These are phyloP conservation scores for Oostethus manadensis DNA, from an alignment of 2,113 vertebrate genomes.

Conservation along the genomic window DNA sequence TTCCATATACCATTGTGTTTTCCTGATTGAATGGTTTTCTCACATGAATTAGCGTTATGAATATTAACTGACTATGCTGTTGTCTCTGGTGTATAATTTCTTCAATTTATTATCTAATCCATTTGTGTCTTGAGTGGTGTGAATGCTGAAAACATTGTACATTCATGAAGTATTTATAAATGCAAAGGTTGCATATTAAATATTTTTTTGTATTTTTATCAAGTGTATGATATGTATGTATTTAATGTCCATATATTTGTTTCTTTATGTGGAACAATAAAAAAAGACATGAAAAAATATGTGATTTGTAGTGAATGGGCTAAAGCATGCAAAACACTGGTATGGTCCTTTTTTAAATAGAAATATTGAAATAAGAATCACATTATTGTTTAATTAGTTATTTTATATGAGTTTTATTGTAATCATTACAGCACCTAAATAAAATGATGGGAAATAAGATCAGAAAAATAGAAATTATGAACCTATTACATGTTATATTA, in stretches of 20 bases:
- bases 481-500: too few species aligned
- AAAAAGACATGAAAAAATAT: slow-evolving; percentile 39
- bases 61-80: slow-evolving; percentile 11
- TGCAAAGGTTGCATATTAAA: slow-evolving; percentile 37
- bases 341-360: slow-evolving; percentile 41
- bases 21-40: not conserved
- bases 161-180: slow-evolving; percentile 39
- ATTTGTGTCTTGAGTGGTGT: slow-evolving; percentile 31
- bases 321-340: slow-evolving; percentile 51
- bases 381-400: not conserved
- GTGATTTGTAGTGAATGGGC: slow-evolving; percentile 60
- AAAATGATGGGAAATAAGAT: not conserved
- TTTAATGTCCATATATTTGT: slow-evolving; percentile 26
- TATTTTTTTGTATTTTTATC: slow-evolving; percentile 39
- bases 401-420: too few species aligned
- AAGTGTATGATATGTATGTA: slow-evolving; percentile 41
- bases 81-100: slow-evolving; percentile 28
- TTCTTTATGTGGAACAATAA: slow-evolving; percentile 44
- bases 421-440: not conserved
- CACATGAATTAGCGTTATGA: slow-evolving; percentile 34
- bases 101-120: slow-evolving; percentile 1
- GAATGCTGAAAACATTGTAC: slow-evolving; percentile 27
- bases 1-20: slow-evolving; percentile 31
- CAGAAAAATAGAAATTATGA: not conserved
- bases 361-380: not conserved